These are phyloP conservation scores for Thereva unica DNA, from an alignment of 2,888 invertebrate genomes.

Conservation along the genomic window DNA sequence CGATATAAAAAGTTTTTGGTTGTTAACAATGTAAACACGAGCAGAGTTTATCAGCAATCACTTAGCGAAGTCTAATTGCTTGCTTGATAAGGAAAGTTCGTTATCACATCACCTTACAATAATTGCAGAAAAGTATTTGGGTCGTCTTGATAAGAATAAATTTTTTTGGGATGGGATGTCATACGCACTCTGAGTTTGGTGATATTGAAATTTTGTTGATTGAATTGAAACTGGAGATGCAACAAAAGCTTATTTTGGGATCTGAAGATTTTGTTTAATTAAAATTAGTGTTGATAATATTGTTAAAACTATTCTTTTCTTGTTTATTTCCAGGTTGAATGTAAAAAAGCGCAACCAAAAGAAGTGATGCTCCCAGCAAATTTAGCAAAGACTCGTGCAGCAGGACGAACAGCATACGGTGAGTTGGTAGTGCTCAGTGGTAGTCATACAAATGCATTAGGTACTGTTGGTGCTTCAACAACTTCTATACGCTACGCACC, in stretches of 20 bases:
- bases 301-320: conserved; percentile 3
- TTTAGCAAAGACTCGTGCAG: conserved; percentile 92
- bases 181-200: too few species aligned
- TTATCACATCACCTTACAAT: too few species aligned
- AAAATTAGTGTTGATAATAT: background rate
- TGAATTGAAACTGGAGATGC: too few species aligned
- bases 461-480: conserved; percentile 55
- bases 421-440: conserved; percentile 88
- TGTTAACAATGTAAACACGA: too few species aligned
- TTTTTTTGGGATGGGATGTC: too few species aligned
- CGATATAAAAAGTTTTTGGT: too few species aligned
- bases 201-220: too few species aligned
- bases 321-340: conserved; percentile 85
- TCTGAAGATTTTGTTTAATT: conserved; percentile 1
- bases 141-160: too few species aligned
- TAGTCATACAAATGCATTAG: conserved; percentile 62
- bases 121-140: too few species aligned
- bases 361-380: conserved; percentile 99
- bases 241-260: background rate
- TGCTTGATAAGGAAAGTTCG: too few species aligned
- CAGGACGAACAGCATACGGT: conserved; percentile 96
- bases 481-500: conserved; percentile 66
- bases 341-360: conserved; percentile 99
- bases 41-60: too few species aligned
- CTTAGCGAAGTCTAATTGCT: too few species aligned